phyloP scores from a whole-genome alignment of 1,140 invertebrate genomes.

The Harpegnathos saltator region DNA sequence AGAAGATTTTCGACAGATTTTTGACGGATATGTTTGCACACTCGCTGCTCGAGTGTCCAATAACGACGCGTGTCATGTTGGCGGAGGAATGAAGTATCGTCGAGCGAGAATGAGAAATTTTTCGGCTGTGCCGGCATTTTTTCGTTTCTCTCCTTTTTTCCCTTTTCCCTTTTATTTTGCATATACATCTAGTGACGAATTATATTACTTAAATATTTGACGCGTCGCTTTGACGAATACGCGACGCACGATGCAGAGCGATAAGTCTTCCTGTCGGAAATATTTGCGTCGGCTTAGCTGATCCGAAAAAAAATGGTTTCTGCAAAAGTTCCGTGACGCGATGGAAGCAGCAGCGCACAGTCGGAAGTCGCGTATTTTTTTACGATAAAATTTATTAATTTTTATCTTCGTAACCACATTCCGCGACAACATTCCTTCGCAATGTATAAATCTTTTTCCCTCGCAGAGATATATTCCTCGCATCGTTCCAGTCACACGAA shows the following conservation, averaged over 20 bases:
- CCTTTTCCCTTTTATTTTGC: too few relatives aligned
- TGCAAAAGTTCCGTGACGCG: neutral
- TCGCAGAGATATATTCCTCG: neutral
- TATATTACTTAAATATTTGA: conserved; percentile 41
- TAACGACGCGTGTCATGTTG: conserved; percentile 51
- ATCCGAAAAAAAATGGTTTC: neutral
- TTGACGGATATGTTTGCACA: conserved; percentile 33
- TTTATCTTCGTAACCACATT: too few relatives aligned
- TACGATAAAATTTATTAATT: too few relatives aligned
- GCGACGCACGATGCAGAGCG: neutral
- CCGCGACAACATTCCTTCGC: too few relatives aligned
- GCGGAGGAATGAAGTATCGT: conserved; percentile 33
- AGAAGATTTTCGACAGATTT: conserved; percentile 1
- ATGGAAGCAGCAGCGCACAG: too few relatives aligned
- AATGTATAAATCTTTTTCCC: neutral
- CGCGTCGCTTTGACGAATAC: neutral
- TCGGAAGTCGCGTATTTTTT: too few relatives aligned
- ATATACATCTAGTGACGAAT: conserved; percentile 35
- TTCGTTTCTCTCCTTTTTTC: neutral
- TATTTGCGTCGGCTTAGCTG: neutral
- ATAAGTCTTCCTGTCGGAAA: conserved; percentile 15
- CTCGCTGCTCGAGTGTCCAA: conserved; percentile 32
- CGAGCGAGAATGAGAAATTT: conserved; percentile 45
- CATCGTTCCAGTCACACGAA: conserved; percentile 6
- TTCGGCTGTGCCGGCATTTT: conserved; percentile 25